These are phyloP conservation scores for Drosophila murphyi DNA, from an alignment of 1,140 invertebrate species.

Conservation along the genomic window DNA sequence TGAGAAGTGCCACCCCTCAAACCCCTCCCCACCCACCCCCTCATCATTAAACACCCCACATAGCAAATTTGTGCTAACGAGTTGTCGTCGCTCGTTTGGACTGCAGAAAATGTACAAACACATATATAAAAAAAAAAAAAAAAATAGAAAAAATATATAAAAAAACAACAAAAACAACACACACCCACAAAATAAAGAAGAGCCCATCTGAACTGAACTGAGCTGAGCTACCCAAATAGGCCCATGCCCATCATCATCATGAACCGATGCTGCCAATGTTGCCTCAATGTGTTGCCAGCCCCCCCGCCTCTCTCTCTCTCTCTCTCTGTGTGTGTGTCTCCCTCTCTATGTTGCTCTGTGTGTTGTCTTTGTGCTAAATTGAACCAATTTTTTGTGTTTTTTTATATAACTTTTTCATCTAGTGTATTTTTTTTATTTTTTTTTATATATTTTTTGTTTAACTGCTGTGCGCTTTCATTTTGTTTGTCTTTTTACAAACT, in stretches of 20 bases:
- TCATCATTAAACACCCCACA: slow-evolving; percentile 43
- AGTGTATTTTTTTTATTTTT: neutral
- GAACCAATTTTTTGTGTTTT: slow-evolving; percentile 72
- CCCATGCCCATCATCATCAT: slow-evolving; percentile 40
- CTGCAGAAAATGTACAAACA: slow-evolving; percentile 22
- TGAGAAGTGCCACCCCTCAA: slow-evolving; percentile 12
- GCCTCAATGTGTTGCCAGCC: slow-evolving; percentile 6
- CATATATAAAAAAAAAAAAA: slow-evolving; percentile 2
- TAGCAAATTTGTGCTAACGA: slow-evolving; percentile 76
- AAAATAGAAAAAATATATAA: neutral
- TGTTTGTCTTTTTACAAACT: slow-evolving; percentile 60
- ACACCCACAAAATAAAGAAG: slow-evolving; percentile 24
- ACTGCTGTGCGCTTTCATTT: slow-evolving; percentile 67
- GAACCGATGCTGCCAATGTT: slow-evolving; percentile 38
- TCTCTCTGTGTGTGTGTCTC: slow-evolving; percentile 10
- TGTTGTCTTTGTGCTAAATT: slow-evolving; percentile 77
- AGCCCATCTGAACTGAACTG: slow-evolving; percentile 18
- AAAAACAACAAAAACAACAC: slow-evolving; percentile 3
- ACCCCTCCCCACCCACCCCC: neutral
- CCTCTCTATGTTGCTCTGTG: neutral
- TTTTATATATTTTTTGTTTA: slow-evolving; percentile 31
- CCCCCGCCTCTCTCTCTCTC: neutral
- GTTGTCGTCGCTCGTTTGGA: slow-evolving; percentile 68
- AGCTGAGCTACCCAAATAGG: slow-evolving; percentile 61
- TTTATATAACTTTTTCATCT: slow-evolving; percentile 33